phyloP scores from a whole-genome alignment of 2,113 vertebrate species.

The Nothocercus julius region DNA sequence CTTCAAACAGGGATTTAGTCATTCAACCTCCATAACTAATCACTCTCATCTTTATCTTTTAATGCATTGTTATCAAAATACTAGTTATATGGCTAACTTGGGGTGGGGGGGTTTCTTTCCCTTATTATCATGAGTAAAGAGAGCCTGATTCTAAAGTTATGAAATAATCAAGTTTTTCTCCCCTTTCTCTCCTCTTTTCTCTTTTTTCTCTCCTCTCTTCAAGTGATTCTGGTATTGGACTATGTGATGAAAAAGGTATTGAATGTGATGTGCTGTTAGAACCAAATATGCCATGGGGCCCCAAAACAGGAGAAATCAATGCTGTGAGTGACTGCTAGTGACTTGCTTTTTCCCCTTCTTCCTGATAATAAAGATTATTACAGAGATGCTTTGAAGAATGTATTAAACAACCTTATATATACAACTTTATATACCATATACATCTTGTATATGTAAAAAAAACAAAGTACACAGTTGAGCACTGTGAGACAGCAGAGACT shows the following conservation, averaged over 20 bases:
- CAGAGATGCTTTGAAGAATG: neutral
- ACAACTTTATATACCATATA: no score
- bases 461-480: neutral
- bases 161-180: neutral
- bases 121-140: neutral
- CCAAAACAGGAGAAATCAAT: conserved; percentile 84
- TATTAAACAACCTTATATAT: neutral
- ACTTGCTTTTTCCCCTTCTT: neutral
- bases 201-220: neutral
- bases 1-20: neutral
- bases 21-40: neutral
- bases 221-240: conserved; percentile 76
- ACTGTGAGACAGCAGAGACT: neutral
- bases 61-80: neutral
- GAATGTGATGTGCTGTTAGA: conserved; percentile 87
- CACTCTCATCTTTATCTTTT: neutral
- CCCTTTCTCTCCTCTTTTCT: neutral
- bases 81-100: neutral
- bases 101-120: neutral
- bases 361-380: neutral
- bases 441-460: neutral
- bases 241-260: conserved; percentile 77
- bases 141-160: neutral
- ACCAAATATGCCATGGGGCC: conserved; percentile 79
- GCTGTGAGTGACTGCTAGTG: conserved; percentile 80